Conservation (phyloP, 2,113 vertebrate species). For the Camelus dromedarius region DNA sequence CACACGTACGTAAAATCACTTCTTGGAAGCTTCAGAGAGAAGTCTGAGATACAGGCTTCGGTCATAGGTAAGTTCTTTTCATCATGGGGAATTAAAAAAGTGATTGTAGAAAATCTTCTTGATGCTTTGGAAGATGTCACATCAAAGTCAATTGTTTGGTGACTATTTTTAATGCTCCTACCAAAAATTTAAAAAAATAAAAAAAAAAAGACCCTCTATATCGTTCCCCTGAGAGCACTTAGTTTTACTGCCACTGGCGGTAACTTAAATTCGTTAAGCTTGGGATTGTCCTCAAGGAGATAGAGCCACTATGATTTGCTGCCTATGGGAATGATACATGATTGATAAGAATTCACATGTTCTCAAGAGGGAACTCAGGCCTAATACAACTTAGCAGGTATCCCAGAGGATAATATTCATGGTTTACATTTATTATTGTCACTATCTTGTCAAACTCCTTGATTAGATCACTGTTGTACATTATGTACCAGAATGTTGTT, state of each 20-base stretch:
- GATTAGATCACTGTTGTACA: not conserved
- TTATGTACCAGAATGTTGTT: not conserved
- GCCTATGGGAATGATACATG: slow-evolving; percentile 9
- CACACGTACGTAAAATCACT: not conserved
- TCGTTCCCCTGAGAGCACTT: not conserved
- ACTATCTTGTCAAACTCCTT: not conserved
- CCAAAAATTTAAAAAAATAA: not conserved
- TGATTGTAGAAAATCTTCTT: slow-evolving; percentile 31
- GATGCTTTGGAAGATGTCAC: not conserved
- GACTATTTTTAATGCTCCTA: not conserved
- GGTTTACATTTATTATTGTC: slow-evolving; percentile 58
- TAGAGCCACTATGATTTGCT: slow-evolving; percentile 28
- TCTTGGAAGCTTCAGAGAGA: not conserved
- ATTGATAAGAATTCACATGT: slow-evolving; percentile 33
- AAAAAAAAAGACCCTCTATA: not conserved
- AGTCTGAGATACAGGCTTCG: not conserved
- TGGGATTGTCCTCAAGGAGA: slow-evolving; percentile 26
- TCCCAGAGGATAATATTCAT: slow-evolving; percentile 36
- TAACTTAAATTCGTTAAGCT: slow-evolving; percentile 54
- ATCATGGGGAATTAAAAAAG: not conserved
- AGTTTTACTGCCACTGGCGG: not conserved
- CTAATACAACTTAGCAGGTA: slow-evolving; percentile 52
- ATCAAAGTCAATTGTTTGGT: slow-evolving; percentile 35
- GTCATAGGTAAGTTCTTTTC: not conserved
- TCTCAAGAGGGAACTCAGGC: slow-evolving; percentile 73